These are phyloP conservation scores for Eledona agricola DNA, from an alignment of 2,888 invertebrate genomes.

Conservation along the genomic window DNA sequence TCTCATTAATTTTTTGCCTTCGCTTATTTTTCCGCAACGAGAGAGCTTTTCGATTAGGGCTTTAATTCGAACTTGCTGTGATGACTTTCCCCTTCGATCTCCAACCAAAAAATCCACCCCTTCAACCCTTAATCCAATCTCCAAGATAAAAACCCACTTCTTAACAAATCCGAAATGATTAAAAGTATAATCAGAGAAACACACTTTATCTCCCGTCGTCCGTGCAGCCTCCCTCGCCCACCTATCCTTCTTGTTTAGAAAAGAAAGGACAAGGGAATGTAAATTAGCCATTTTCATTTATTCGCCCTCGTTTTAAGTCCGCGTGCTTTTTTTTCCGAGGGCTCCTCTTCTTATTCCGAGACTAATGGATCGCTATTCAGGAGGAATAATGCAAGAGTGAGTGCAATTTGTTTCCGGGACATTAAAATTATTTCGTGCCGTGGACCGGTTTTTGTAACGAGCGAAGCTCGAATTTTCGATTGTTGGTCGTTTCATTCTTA, in stretches of 20 bases:
- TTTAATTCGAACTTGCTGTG: conserved; percentile 52
- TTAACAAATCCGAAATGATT: conserved; percentile 55
- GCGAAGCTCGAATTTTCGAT: no score
- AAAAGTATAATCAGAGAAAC: conserved; percentile 59
- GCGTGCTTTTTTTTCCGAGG: conserved; percentile 50
- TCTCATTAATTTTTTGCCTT: conserved; percentile 57
- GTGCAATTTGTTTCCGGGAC: conserved; percentile 56
- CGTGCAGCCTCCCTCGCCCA: conserved; percentile 47
- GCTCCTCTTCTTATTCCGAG: conserved; percentile 39
- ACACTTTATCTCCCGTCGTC: conserved; percentile 55
- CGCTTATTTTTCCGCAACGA: conserved; percentile 45
- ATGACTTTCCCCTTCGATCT: conserved; percentile 45
- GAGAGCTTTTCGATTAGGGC: conserved; percentile 57
- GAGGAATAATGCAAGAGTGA: conserved; percentile 57
- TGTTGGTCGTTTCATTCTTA: conserved; percentile 4
- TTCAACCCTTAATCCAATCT: conserved; percentile 5
- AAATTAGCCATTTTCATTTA: conserved; percentile 62
- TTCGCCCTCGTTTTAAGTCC: conserved; percentile 58
- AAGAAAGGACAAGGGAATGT: conserved; percentile 57
- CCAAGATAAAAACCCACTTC: conserved; percentile 22
- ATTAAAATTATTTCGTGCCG: conserved; percentile 32
- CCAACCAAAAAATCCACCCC: conserved; percentile 8
- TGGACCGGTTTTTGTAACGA: conserved; percentile 2
- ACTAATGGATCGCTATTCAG: conserved; percentile 59
- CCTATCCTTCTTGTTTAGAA: conserved; percentile 29